Evolutionary conservation across 2,113 vertebrate species (phyloP), one percentile per base, ranked within the genome.

Genomic region (Genyomyrus donnyi): DNA sequence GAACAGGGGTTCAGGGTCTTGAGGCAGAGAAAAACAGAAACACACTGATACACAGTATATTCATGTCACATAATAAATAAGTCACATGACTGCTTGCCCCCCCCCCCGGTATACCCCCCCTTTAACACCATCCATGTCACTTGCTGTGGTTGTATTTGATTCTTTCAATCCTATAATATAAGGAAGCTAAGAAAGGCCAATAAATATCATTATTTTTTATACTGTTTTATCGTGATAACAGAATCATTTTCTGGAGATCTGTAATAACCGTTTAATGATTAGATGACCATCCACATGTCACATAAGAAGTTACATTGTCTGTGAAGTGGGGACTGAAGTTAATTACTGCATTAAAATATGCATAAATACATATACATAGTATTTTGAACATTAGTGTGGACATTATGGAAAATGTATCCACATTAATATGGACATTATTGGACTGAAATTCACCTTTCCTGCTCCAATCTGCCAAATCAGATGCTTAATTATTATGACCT

Each of bases 401-500:
- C n/a, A 31, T 66, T 66, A 31, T 66, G 10, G 62, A 66, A 66
- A 66, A 53, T 19, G 6, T 53, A 53, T 53, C 5, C 17, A 53
- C 17, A 53, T 6, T 21, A 5, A 53, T 53, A 53, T 53, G 17
- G 52, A 53, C 52, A 53, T 21, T 21, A 53, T 53, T 53, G 5
- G 17, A 53, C 17, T 21, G 39, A 11, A 85, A 48, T 85, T 85
- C 8, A 24, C 9, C 70, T 89, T 77, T 49, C 48, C 17, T 21
- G 24, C 19, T 10, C 9, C 62, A 77, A 77, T 74, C 48, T 74
- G 88, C 56, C n/a, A 7, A 89, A 50, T 45, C 11, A 49, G 42
- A 15, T 24, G 15, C 27, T 77, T 88, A 88, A 58, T 88, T 58
- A 88, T 42, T 45, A 88, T 88, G 87, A 88, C 87, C 87, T 88